A percentile compares a stretch with the other conserved stretches of the same genome.
Conservation (phyloP, 2,113 vertebrate genomes). For the Zosterops borbonicus region DNA sequence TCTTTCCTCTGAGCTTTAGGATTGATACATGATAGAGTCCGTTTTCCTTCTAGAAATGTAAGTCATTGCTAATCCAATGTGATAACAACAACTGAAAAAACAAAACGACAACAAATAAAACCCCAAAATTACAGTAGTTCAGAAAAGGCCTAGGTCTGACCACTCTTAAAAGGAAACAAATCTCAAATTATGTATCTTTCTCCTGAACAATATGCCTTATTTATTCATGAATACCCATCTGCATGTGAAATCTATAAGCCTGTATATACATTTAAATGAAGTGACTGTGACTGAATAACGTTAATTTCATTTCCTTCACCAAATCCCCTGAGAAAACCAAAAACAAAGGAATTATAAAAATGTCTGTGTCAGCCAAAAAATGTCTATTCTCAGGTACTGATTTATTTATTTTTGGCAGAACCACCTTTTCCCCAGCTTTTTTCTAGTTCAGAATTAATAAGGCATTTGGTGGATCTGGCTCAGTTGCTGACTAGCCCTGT, state of each 20-base stretch:
- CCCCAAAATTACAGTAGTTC: background rate
- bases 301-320: background rate
- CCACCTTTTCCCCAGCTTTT: background rate
- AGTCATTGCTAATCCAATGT: background rate
- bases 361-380: background rate
- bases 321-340: background rate
- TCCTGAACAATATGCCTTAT: background rate
- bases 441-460: background rate
- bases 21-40: background rate
- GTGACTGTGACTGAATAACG: background rate
- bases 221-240: background rate
- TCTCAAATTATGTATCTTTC: background rate
- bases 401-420: background rate
- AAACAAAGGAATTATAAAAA: background rate
- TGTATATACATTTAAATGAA: background rate
- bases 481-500: fast-evolving
- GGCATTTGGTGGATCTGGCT: background rate
- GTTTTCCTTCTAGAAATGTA: background rate
- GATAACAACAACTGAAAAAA: background rate
- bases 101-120: too few species aligned
- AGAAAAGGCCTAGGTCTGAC: background rate
- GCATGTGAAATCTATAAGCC: background rate
- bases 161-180: background rate
- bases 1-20: background rate
- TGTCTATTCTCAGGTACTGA: background rate